Percentiles rank a stretch among this genome's conserved stretches.
Conservation (phyloP, 64 coral and sea anemone genomes). For the Porites lutea region DNA sequence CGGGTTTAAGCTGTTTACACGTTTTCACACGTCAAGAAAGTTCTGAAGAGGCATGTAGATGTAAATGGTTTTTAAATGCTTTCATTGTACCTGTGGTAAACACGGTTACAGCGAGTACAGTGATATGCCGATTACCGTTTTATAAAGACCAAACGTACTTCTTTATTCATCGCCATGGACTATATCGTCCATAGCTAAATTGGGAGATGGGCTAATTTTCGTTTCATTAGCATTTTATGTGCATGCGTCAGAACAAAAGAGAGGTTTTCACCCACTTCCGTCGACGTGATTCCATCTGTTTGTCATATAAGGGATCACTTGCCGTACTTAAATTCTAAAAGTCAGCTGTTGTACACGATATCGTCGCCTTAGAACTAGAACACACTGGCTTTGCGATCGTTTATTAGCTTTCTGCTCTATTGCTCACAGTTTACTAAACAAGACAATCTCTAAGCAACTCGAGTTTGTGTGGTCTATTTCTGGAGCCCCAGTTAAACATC, state of each 20-base stretch:
- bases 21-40: slow-evolving; percentile 7
- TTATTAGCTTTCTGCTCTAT: neutral
- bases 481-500: neutral
- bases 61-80: too few species aligned
- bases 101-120: too few species aligned
- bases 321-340: too few species aligned
- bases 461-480: neutral
- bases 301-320: neutral
- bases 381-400: too few species aligned
- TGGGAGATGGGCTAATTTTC: neutral
- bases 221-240: slow-evolving; percentile 17
- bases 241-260: neutral
- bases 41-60: neutral
- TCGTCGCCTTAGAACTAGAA: too few species aligned
- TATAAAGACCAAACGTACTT: neutral
- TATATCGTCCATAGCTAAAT: neutral
- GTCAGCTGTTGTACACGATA: neutral
- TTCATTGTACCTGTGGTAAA: too few species aligned
- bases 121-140: neutral
- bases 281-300: neutral
- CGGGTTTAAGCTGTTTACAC: slow-evolving; percentile 9
- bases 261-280: neutral
- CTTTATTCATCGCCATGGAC: slow-evolving; percentile 14
- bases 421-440: neutral
- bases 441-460: neutral